Conservation (phyloP, 2,888 invertebrate species). For the Halictus quadricinctus region DNA sequence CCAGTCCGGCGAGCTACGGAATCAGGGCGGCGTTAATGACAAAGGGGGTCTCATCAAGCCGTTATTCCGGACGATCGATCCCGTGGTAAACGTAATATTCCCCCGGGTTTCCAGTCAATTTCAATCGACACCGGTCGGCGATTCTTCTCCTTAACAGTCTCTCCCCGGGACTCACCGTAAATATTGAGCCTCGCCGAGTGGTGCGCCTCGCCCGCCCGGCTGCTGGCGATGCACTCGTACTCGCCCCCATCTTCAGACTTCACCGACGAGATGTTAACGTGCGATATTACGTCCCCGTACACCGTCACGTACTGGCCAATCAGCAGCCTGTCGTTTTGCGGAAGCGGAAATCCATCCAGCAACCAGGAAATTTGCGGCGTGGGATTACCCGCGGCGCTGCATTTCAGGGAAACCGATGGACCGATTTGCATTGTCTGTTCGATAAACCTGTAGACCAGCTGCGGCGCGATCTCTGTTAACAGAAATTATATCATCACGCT, state of each 20-base stretch:
- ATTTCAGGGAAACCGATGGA: constrained; percentile 83
- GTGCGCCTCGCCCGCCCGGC: constrained; percentile 82
- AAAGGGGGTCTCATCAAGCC: constrained; percentile 43
- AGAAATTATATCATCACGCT: constrained; percentile 67
- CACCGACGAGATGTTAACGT: constrained; percentile 83
- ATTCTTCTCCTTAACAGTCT: constrained; percentile 53
- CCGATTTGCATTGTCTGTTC: constrained; percentile 83
- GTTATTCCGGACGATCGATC: constrained; percentile 44
- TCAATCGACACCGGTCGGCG: constrained; percentile 49
- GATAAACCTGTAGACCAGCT: constrained; percentile 82
- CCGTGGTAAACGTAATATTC: constrained; percentile 47
- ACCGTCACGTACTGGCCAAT: constrained; percentile 83
- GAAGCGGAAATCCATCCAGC: constrained; percentile 82
- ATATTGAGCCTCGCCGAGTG: constrained; percentile 84
- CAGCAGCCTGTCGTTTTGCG: constrained; percentile 83
- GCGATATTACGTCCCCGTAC: constrained; percentile 83
- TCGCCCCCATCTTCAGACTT: constrained; percentile 84
- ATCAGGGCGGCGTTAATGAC: constrained; percentile 33
- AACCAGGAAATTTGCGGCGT: constrained; percentile 84
- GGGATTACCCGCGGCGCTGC: constrained; percentile 83
- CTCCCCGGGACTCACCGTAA: constrained; percentile 82
- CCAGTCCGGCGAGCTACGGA: neutral
- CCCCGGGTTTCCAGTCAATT: constrained; percentile 55
- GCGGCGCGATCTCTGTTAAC: constrained; percentile 83
- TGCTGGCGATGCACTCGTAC: constrained; percentile 84